Conservation (phyloP, 2,113 vertebrate genomes). For the Osmerus eperlanus region DNA sequence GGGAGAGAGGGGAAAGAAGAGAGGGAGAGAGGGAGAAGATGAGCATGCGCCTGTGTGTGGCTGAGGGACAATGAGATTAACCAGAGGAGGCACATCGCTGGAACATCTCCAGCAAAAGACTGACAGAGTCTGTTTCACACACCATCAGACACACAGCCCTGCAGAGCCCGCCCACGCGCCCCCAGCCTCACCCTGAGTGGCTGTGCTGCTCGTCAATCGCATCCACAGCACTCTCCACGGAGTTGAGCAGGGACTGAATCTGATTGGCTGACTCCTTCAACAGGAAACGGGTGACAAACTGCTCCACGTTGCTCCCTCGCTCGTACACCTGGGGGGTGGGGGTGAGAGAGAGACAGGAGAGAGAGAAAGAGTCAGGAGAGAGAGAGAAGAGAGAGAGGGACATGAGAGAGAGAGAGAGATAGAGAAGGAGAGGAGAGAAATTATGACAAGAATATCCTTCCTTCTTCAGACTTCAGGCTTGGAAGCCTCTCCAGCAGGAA, state of each 20-base stretch:
- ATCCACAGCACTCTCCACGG: conserved; percentile 93
- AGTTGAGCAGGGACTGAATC: conserved; percentile 93
- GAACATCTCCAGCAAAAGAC: conserved; percentile 20
- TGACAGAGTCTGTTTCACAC: conserved; percentile 43
- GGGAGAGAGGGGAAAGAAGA: too few relatives aligned
- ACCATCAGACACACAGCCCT: conserved; percentile 10
- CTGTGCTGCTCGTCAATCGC: conserved; percentile 94
- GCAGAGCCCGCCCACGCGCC: neutral
- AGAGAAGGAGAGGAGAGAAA: neutral
- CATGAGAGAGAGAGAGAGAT: too few relatives aligned
- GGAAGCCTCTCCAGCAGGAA: neutral
- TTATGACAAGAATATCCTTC: neutral
- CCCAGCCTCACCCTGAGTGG: conserved; percentile 76
- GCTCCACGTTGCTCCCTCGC: conserved; percentile 88
- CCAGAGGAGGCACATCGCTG: conserved; percentile 23
- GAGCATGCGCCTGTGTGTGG: conserved; percentile 11
- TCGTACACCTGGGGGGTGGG: conserved; percentile 83
- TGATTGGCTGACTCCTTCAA: conserved; percentile 95
- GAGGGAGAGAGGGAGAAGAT: neutral
- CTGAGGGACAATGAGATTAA: conserved; percentile 31
- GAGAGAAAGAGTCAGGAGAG: too few relatives aligned
- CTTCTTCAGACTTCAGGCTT: neutral
- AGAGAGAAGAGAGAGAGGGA: too few relatives aligned
- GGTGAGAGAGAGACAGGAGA: neutral
- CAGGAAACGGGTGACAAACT: conserved; percentile 95